These are phyloP conservation scores for Brevipalpus yothersi DNA, from an alignment of 1,140 invertebrate species.

Conservation along the genomic window DNA sequence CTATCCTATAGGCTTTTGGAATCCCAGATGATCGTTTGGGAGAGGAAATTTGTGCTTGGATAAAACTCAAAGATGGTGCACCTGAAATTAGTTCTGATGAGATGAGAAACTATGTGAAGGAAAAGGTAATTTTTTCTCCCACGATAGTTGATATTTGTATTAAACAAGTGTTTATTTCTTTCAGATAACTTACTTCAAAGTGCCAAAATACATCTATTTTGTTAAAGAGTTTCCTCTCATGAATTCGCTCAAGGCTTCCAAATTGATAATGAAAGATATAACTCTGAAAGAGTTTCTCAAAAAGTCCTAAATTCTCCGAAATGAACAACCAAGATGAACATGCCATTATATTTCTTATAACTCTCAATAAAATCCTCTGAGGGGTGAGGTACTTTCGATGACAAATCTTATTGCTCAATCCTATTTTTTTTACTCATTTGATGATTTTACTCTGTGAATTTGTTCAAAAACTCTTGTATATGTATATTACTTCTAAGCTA, in stretches of 20 bases:
- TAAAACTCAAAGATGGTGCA: slow-evolving; percentile 20
- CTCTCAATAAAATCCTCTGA: too few species aligned
- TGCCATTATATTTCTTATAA: too few species aligned
- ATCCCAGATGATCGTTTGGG: slow-evolving; percentile 27
- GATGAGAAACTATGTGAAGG: slow-evolving; percentile 10
- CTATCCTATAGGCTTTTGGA: slow-evolving; percentile 20
- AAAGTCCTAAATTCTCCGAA: too few species aligned
- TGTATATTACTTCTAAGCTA: too few species aligned
- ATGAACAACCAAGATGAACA: too few species aligned
- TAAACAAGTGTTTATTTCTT: neutral
- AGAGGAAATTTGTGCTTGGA: slow-evolving; percentile 28
- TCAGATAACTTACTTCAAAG: slow-evolving; percentile 50
- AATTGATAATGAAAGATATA: slow-evolving; percentile 4
- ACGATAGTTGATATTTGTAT: neutral
- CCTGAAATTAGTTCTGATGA: slow-evolving; percentile 11
- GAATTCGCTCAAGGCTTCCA: slow-evolving; percentile 34
- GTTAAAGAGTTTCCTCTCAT: slow-evolving; percentile 51
- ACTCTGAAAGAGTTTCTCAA: too few species aligned
- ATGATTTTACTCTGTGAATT: too few species aligned
- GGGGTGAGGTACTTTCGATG: too few species aligned
- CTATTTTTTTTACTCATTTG: too few species aligned
- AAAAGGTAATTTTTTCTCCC: slow-evolving; percentile 1
- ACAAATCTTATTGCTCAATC: too few species aligned
- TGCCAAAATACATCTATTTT: slow-evolving; percentile 44
- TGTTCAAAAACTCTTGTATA: too few species aligned